Conservation (phyloP, 2,797 vertebrate genomes). For the Lateolabrax maculatus region DNA sequence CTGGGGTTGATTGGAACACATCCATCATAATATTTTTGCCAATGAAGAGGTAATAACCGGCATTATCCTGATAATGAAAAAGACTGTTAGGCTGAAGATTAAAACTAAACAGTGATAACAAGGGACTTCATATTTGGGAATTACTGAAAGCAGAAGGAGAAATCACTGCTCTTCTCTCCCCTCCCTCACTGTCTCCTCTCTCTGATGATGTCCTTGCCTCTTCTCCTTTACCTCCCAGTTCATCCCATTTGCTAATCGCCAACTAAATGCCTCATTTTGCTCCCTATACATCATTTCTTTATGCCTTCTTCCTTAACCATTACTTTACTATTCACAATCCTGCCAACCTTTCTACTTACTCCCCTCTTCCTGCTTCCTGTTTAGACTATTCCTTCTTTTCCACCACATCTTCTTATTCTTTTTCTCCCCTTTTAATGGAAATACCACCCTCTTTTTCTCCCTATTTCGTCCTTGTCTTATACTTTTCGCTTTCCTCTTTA, state of each 20-base stretch:
- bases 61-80: slow-evolving; percentile 76
- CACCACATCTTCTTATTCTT: neutral
- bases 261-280: slow-evolving; percentile 49
- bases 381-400: neutral
- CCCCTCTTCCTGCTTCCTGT: neutral
- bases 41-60: slow-evolving; percentile 78
- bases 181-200: slow-evolving; percentile 10
- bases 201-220: slow-evolving; percentile 60
- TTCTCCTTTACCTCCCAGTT: slow-evolving; percentile 60
- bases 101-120: slow-evolving; percentile 76
- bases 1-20: slow-evolving; percentile 74
- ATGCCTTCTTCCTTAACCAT: slow-evolving; percentile 5
- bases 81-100: slow-evolving; percentile 71
- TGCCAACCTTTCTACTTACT: neutral
- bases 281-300: slow-evolving; percentile 22
- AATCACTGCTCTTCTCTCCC: slow-evolving; percentile 20
- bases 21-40: slow-evolving; percentile 76
- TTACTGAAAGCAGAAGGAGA: slow-evolving; percentile 56
- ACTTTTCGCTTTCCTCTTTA: slow-evolving; percentile 1
- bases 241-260: slow-evolving; percentile 52
- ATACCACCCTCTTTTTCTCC: neutral
- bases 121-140: slow-evolving; percentile 67
- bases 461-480: slow-evolving; percentile 11
- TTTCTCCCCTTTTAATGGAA: neutral
- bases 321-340: slow-evolving; percentile 5